These are phyloP conservation scores for Tipula lateralis DNA, from an alignment of 2,888 invertebrate genomes.

Conservation along the genomic window DNA sequence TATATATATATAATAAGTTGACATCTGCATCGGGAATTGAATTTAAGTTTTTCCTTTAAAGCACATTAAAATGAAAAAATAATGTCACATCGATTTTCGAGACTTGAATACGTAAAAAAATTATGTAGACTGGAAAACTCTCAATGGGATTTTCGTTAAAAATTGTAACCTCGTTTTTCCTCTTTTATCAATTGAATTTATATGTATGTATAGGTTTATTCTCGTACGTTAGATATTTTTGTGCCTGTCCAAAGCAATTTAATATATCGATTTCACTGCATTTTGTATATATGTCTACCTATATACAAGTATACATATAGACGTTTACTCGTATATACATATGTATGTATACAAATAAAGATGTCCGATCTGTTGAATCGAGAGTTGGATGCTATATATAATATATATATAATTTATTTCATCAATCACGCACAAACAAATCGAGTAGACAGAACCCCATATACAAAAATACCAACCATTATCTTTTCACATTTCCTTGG, in stretches of 20 bases:
- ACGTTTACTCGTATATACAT: not conserved
- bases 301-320: not conserved
- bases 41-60: not conserved
- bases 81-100: constrained; percentile 19
- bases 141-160: not conserved
- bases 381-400: not conserved
- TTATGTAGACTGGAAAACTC: not conserved
- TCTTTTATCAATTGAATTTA: not conserved
- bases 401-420: not conserved
- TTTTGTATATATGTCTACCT: not conserved
- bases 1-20: not conserved
- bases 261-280: not conserved
- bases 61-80: constrained; percentile 4
- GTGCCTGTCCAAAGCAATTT: not conserved
- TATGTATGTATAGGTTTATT: too few species aligned
- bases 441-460: not conserved
- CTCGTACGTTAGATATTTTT: not conserved
- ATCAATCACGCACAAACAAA: not conserved
- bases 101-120: not conserved
- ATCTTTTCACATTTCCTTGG: not conserved
- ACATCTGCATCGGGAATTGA: constrained; percentile 9
- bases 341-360: not conserved
- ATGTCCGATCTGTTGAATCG: not conserved
- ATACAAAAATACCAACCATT: not conserved
- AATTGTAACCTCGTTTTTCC: not conserved